Evolutionary conservation across 2,888 invertebrate genomes (phyloP), one percentile per base, ranked within the genome.

Genomic region (Syrphus vitripennis): DNA sequence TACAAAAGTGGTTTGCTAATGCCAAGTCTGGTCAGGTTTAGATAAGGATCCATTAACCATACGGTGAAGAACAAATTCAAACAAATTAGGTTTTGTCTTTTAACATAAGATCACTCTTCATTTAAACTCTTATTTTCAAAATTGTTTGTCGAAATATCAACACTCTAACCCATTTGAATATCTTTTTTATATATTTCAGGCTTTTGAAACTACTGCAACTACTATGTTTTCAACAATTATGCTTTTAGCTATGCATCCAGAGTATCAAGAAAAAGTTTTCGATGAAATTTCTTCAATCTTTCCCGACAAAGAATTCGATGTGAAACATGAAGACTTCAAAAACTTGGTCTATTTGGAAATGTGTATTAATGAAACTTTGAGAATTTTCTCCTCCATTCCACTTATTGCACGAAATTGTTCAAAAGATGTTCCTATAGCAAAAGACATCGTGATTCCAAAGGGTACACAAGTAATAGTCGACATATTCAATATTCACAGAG

Each of bases 121-220:
- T n/a, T n/a, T n/a, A n/a, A n/a, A n/a, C n/a, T n/a, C n/a, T n/a
- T n/a, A n/a, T n/a, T n/a, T n/a, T n/a, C n/a, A n/a, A n/a, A n/a
- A n/a, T 29, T 29, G 29, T 29, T 29, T 5, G 29, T 29, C 29
- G 6, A 29, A n/a, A n/a, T n/a, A 4, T 29, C 29, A 29, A 29
- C 29, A 4, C 6, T 6, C 4, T 29, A 3, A 29, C 29, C 3
- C 6, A 6, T 5, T 29, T 5, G 29, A 29, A 6, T 34, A 10
- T 37, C 19, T n/a, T 14, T 26, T 21, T 0, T 42, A 31, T 45
- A 19, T 29, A 6, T 29, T 89, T 4, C 88, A 90, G 6, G 90
- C 89, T 10, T 90, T 78, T 26, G 90, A 90, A 40, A 82, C 90
- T 1, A 87, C 90, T 2, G 89, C 90, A 1, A 71, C 87, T 2